Evolutionary conservation across 2,797 vertebrate species (phyloP), one percentile per base, ranked within the genome.

Genomic region (Phylloscopus collybita): DNA sequence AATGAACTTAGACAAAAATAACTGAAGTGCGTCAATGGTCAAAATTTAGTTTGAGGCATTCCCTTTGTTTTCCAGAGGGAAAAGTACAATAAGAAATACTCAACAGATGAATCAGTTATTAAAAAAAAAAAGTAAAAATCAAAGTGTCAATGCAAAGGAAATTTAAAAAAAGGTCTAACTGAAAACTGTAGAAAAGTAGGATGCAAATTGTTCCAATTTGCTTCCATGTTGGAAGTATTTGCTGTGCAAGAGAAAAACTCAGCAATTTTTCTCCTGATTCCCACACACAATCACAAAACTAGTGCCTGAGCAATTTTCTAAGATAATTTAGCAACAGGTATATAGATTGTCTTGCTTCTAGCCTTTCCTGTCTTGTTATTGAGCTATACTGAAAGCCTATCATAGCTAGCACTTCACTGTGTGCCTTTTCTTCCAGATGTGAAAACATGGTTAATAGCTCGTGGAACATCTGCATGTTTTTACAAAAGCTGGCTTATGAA

Each of bases 231-330:
- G 75, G 45, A 90, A 79, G 47, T 29, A 54, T 73, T 45, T 87
- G 30, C 32, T 44, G 8, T 73, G 27, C 44, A 82, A 29, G 36
- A 92, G 49, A 73, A 83, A 67, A 20, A 59, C 30, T 56, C 47
- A 49, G 50, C 30, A 81, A 82, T 79, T 96, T 74, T 83, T 50
- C 45, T 64, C 64, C 30, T 87, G 26, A 40, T 83, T 86, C 53
- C 6, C 59, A 79, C 47, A 83, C 20, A 79, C 32, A 72, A 83
- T 26, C 90, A 47, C 13, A 79, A 84, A 78, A 60, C 40, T 18
- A 89, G 32, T 87, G 44, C 29, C 74, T 50, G 44, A 92, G 44
- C 30, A 61, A 91, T 76, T 95, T 96, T 85, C 72, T 79, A 57
- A 78, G 86, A 90, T 61, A 83, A 80, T 30, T 26, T 36, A 49